Evolutionary conservation across 2,888 invertebrate genomes (phyloP).

Genomic region (Ceramica pisi): DNA sequence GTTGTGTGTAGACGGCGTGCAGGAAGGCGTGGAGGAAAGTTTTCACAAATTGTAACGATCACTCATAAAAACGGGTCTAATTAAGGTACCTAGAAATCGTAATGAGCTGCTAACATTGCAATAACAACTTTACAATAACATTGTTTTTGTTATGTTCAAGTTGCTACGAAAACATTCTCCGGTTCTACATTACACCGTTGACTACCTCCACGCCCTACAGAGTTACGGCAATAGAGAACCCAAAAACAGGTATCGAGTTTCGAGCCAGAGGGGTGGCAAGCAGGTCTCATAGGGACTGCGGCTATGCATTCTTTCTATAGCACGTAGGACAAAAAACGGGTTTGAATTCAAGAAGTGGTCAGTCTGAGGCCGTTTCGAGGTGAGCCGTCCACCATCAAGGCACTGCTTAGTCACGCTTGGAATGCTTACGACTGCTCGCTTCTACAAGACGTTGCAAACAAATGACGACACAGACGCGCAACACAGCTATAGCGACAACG

Average conservation of each 20-base stretch:
- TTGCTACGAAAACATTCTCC: conserved; percentile 3
- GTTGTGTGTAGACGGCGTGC: not conserved
- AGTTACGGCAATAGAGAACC: conserved; percentile 32
- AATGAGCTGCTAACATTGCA: conserved; percentile 28
- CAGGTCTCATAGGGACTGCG: conserved; percentile 43
- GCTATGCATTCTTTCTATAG: conserved; percentile 73
- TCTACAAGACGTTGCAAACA: conserved; percentile 79
- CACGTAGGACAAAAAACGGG: conserved; percentile 78
- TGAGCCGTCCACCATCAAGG: conserved; percentile 82
- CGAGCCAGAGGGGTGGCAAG: conserved; percentile 53
- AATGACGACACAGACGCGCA: conserved; percentile 72
- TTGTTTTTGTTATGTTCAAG: conserved; percentile 18
- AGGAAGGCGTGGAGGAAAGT: not conserved
- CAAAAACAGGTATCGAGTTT: conserved; percentile 50
- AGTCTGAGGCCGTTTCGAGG: conserved; percentile 85
- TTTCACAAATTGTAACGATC: not conserved
- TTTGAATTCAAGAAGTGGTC: conserved; percentile 86
- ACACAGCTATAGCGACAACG: conserved; percentile 55
- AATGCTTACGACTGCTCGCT: conserved; percentile 80
- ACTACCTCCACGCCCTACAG: conserved; percentile 23
- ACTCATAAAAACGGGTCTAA: not conserved
- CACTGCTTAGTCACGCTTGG: conserved; percentile 86
- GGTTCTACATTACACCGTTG: not conserved
- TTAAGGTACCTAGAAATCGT: conserved; percentile 18
- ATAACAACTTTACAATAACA: conserved; percentile 7